Evolutionary conservation across 2,888 invertebrate genomes (phyloP).

Genomic region (Abrostola triplasia): DNA sequence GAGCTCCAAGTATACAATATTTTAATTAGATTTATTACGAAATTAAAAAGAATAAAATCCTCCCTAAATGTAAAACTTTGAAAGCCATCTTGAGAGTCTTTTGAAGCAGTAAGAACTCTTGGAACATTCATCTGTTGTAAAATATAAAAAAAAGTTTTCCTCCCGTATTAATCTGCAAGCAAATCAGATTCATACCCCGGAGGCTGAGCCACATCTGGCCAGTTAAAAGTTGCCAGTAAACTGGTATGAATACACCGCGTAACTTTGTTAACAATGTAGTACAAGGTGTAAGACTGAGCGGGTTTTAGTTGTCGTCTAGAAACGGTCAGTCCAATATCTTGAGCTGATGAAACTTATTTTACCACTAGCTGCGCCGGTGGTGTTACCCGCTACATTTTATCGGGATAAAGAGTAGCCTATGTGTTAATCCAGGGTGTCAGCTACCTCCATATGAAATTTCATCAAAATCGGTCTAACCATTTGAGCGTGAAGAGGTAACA

Average conservation of each 20-base stretch:
- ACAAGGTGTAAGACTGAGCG: conserved; percentile 48
- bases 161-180: conserved; percentile 80
- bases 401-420: no score
- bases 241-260: conserved; percentile 82
- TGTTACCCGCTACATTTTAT: no score
- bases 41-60: conserved; percentile 54
- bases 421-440: no score
- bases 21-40: conserved; percentile 60
- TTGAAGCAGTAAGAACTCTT: conserved; percentile 52
- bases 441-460: no score
- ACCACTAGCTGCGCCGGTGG: no score
- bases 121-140: conserved; percentile 58
- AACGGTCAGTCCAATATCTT: no score
- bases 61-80: conserved; percentile 53
- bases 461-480: no score
- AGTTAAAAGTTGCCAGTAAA: conserved; percentile 85
- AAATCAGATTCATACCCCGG: conserved; percentile 82
- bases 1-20: conserved; percentile 41
- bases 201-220: conserved; percentile 83
- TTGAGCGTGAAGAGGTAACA: no score
- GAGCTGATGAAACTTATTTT: no score
- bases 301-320: not conserved
- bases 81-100: conserved; percentile 42
- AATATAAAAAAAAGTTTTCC: conserved; percentile 70
- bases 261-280: conserved; percentile 76